Conservation (phyloP, 2,113 vertebrate genomes). For the Ammodytes marinus region DNA sequence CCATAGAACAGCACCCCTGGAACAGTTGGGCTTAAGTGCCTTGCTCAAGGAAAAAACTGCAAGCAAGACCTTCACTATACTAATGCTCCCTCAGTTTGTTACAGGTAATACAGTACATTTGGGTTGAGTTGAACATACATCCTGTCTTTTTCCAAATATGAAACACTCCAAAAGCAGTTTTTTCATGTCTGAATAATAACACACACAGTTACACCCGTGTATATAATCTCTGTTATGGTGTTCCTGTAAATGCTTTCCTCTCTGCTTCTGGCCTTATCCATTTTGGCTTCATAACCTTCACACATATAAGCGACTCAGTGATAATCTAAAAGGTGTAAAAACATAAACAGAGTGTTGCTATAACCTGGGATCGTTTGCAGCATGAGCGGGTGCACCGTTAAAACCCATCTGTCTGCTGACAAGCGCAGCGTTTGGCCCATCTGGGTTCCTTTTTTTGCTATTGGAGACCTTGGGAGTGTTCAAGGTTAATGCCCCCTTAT, state of each 20-base stretch:
- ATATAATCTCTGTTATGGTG: neutral
- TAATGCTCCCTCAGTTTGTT: neutral
- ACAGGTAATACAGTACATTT: neutral
- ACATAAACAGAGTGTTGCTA: slow-evolving; percentile 55
- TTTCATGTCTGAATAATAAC: neutral
- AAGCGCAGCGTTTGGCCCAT: slow-evolving; percentile 59
- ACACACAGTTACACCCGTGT: neutral
- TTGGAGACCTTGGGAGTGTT: slow-evolving; percentile 66
- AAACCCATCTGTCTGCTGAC: slow-evolving; percentile 76
- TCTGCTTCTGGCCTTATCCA: slow-evolving; percentile 12
- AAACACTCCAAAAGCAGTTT: neutral
- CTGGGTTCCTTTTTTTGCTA: slow-evolving; percentile 61
- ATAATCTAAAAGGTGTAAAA: slow-evolving; percentile 60
- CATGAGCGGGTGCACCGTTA: slow-evolving; percentile 62
- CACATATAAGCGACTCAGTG: slow-evolving; percentile 44
- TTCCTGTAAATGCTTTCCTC: neutral
- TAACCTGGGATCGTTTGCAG: slow-evolving; percentile 71
- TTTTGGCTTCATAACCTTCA: slow-evolving; percentile 65
- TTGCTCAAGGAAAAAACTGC: neutral
- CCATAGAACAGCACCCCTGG: too few relatives aligned
- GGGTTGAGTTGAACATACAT: neutral
- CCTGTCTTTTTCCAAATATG: neutral
- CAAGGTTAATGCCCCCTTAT: slow-evolving; percentile 76
- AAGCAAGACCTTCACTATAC: neutral
- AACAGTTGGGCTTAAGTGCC: too few relatives aligned